Conservation (phyloP, 2,888 invertebrate species). For the Hydrotaea cyrtoneurina region DNA sequence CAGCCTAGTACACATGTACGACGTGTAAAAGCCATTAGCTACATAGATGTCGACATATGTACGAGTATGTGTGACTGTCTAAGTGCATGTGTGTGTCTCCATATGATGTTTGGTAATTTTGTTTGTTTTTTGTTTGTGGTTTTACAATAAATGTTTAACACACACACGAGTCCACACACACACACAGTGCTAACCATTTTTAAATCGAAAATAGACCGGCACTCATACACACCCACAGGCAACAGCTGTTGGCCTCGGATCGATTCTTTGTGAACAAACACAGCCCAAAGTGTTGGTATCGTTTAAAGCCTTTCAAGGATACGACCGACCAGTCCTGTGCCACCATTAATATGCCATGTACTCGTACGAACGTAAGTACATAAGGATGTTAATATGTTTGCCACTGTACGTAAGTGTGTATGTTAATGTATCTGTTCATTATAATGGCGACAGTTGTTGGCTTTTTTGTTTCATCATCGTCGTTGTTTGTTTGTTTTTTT, state of each 20-base stretch:
- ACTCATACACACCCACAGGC: constrained; percentile 37
- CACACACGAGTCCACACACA: not conserved
- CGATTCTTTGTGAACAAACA: constrained; percentile 14
- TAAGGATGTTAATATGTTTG: constrained; percentile 1
- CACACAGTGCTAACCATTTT: constrained; percentile 17
- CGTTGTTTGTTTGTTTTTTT: too few relatives aligned
- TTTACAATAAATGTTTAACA: constrained; percentile 54
- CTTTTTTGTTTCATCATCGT: too few relatives aligned
- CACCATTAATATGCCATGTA: constrained; percentile 21
- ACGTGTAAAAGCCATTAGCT: too few relatives aligned
- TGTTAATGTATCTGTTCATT: constrained; percentile 28
- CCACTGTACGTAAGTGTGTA: not conserved
- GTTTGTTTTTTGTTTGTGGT: constrained; percentile 51
- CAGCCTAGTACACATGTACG: too few relatives aligned
- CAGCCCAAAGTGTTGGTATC: constrained; percentile 15
- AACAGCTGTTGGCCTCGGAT: constrained; percentile 59
- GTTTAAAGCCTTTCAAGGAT: constrained; percentile 49
- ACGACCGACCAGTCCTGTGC: not conserved
- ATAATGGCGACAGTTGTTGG: constrained; percentile 55
- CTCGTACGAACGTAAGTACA: not conserved
- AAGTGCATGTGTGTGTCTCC: not conserved
- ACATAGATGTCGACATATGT: not conserved
- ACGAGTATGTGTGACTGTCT: not conserved
- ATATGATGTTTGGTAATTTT: constrained; percentile 41
- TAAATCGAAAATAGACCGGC: constrained; percentile 38